Base-by-base conservation (phyloP, 2,113 vertebrate species). In the Prietella phreatophila region DNA sequence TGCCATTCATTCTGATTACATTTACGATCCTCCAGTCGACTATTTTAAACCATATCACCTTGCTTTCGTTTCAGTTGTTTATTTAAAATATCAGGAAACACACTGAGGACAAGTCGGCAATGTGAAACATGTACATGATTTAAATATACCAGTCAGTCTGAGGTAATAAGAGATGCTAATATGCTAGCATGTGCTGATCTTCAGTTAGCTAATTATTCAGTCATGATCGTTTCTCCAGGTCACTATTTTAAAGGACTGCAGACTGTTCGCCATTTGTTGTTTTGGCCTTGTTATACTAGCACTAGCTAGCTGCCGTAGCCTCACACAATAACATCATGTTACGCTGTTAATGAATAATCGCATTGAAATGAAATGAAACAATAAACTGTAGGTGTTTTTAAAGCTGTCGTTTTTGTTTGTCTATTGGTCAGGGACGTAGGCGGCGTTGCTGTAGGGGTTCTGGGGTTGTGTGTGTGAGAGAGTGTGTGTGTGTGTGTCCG, bases 391-490 rank as follows among this genome's bases (percentile, higher is more conserved):
- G 2, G 25, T 79, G 47, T 56, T n/a, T 7, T 17, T 27, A 50
- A 50, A 11, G 42, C 5, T 67, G 42, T 5, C 15, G 33, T 50
- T 14, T 20, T 6, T 55, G 22, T 25, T 58, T 0, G 10, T 14
- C 10, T 79, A 27, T 6, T 2, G 0, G 27, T 90, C 86, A 0
- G 80, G 25, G 1, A n/a, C 47, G 69, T 79, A 90, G 81, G 60
- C 85, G 0, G 71, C 2, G 20, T 95, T 95, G 85, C 0, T 2
- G 73, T 95, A 90, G 13, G 92, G 88, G n/a, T 90, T 94, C 0
- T 73, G 82, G 0, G 91, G 53, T 0, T 2, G 65, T 42, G n/a
- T 0, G 69, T 5, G 25, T 17, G 47, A 2, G 11, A 15, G 75
- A 5, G 39, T 0, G 42, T 27, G 75, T 11, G 6, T 4, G 10